Evolutionary conservation across 1,140 invertebrate species (phyloP), one percentile per base, ranked within the genome.

Genomic region (Venturia canescens): DNA sequence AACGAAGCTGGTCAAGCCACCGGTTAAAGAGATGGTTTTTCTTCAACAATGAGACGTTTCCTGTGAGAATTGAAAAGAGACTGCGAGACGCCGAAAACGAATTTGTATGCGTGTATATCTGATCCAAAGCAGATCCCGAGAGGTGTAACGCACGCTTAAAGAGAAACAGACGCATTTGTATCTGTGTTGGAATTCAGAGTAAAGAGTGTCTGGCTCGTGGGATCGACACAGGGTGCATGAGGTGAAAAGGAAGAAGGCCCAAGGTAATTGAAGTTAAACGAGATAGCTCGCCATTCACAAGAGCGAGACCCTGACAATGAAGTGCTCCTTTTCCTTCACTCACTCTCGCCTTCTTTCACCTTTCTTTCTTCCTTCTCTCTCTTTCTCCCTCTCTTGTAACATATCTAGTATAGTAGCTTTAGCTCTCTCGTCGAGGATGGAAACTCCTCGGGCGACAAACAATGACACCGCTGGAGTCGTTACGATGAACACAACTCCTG

Each of bases 181-280:
- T 60, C 1, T 63, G 27, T 63, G 27, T 26, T n/a, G n/a, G n/a
- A n/a, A 26, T 63, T 18, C 29, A 26, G 6, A 23, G 31, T 63
- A 69, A 60, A 72, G 63, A 31, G 48, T 67, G 50, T 76, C 48
- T 57, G 57, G 29, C 13, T 16, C n/a, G 50, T n/a, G 66, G 60
- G 78, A 34, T 72, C 76, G 69, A 75, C 74, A 69, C 31, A 26
- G 71, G 60, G 60, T 74, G 69, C 50, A 57, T 21, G 79, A 80
- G 34, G 60, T 78, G 69, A 85, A 87, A 84, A 78, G 63, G 79
- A 83, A 80, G 86, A 80, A 16, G 83, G 82, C 78, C 53, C 81
- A 81, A 31, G 85, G 86, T 88, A 88, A 88, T 88, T 88, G 87
- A 88, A 88, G 87, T 88, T 88, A 88, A 88, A 88, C 87, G 87